Conservation (phyloP, 2,888 invertebrate species). For the Drosophila neotestacea region DNA sequence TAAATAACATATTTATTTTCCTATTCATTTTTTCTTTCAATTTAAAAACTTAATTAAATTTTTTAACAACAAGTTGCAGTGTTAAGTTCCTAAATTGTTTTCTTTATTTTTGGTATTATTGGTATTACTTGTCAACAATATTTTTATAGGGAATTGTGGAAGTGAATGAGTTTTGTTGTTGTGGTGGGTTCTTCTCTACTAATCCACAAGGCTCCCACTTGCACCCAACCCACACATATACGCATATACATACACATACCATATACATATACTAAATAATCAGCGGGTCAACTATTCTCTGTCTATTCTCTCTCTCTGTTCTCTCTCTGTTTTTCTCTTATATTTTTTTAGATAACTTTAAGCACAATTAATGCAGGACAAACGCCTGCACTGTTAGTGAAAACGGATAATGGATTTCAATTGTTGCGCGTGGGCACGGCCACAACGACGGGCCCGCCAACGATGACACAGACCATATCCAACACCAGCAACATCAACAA, state of each 20-base stretch:
- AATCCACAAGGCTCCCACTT: conserved; percentile 56
- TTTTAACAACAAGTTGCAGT: too few species aligned
- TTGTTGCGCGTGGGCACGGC: conserved; percentile 95
- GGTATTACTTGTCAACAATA: too few species aligned
- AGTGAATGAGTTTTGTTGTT: conserved; percentile 52
- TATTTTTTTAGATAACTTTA: conserved; percentile 90
- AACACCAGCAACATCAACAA: conserved; percentile 76
- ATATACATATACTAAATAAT: conserved; percentile 24
- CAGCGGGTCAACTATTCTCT: conserved; percentile 42
- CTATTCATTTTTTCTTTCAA: too few species aligned
- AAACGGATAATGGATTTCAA: conserved; percentile 98
- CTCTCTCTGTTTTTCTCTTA: conserved; percentile 25
- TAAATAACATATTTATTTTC: too few species aligned
- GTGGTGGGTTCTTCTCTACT: conserved; percentile 68
- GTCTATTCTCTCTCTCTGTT: conserved; percentile 49
- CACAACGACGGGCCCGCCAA: conserved; percentile 87
- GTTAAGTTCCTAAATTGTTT: too few species aligned
- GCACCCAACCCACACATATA: conserved; percentile 10
- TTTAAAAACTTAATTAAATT: too few species aligned
- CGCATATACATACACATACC: conserved; percentile 23
- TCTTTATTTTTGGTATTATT: too few species aligned
- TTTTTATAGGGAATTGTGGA: neutral
- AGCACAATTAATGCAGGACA: conserved; percentile 95
- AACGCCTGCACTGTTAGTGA: conserved; percentile 95
- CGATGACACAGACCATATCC: conserved; percentile 85